Base-by-base conservation (phyloP, 2,113 vertebrate species). In the Xiphophorus couchianus region DNA sequence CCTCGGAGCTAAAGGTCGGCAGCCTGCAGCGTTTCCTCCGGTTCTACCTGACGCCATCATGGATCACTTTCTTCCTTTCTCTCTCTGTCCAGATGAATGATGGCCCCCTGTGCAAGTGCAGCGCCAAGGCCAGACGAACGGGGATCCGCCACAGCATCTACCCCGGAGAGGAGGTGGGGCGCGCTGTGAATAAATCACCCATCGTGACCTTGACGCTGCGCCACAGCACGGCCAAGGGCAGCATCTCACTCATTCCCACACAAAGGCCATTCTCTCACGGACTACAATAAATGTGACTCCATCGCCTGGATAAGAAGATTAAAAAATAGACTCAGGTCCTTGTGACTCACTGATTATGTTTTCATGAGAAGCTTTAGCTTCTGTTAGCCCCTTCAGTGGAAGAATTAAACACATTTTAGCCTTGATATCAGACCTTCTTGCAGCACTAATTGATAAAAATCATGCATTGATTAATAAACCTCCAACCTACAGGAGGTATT, bases 121-220 rank as follows among this genome's bases (percentile, higher is more conserved):
- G 98, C 9, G 96, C 96, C 69, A 99, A 99, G 94, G 97, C 98
- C 67, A 95, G 97, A 69, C 94, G 97, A 69, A 99, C 98, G 0
- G 98, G 98, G 84, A 99, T 99, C 77, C 95, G 98, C 78, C 98
- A 99, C 90, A 97, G 97, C 94, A 99, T 99, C 92, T 99, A 99
- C 91, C 98, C 98, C 0, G 98, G 98, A 0, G 98, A 99, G 90
- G 96, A 98, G 97, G 98, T 98, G 93, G 28, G 86, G 78, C 84
- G 64, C 39, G 70, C 69, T 25, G 30, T 62, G 80, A 86, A 91
- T 91, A 90, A 88, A 92, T 91, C 91, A 90, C 82, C 74, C 81
- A 58, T 86, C 77, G 37, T 82, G 84, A 91, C 88, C 90, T 91
- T 89, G 73, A 86, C 73, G 77, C 39, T 19, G 63, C 58, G 84